phyloP scores from a whole-genome alignment of 2,113 vertebrate species.

The Atractosteus spatula region DNA sequence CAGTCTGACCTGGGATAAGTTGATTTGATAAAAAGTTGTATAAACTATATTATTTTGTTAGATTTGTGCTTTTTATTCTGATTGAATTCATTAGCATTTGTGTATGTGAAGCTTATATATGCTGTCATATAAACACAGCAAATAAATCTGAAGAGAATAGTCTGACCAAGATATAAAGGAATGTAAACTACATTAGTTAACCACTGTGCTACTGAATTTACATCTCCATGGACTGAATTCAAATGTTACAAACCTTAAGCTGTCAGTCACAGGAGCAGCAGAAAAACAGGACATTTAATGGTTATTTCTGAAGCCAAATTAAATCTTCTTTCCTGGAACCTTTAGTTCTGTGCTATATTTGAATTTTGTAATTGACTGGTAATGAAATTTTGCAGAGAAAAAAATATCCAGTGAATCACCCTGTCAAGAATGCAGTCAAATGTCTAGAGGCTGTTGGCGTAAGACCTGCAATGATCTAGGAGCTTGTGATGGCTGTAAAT shows the following conservation, averaged over 20 bases:
- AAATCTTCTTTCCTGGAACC: constrained; percentile 17
- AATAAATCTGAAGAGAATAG: too few relatives aligned
- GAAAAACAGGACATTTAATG: constrained; percentile 10
- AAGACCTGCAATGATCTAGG: too few relatives aligned
- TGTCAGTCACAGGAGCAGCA: constrained; percentile 8
- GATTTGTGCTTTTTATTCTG: too few relatives aligned
- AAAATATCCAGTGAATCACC: constrained; percentile 5
- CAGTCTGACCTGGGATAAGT: too few relatives aligned
- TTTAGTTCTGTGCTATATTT: constrained; percentile 18
- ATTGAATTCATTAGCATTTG: too few relatives aligned
- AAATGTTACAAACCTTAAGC: neutral
- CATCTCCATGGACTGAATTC: neutral
- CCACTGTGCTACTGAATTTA: neutral
- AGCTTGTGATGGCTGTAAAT: too few relatives aligned
- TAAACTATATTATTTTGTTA: too few relatives aligned
- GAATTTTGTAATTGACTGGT: constrained; percentile 20
- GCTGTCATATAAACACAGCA: too few relatives aligned
- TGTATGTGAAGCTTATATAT: too few relatives aligned
- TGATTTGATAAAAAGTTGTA: too few relatives aligned
- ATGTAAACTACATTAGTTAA: too few relatives aligned
- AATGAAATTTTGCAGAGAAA: constrained; percentile 21
- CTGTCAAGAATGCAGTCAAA: constrained; percentile 8
- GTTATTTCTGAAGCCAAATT: constrained; percentile 19
- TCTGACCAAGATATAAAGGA: too few relatives aligned
- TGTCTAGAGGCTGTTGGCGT: constrained; percentile 4